Conservation (phyloP, 92 coral and sea anemone species). For the Porites divaricata region DNA sequence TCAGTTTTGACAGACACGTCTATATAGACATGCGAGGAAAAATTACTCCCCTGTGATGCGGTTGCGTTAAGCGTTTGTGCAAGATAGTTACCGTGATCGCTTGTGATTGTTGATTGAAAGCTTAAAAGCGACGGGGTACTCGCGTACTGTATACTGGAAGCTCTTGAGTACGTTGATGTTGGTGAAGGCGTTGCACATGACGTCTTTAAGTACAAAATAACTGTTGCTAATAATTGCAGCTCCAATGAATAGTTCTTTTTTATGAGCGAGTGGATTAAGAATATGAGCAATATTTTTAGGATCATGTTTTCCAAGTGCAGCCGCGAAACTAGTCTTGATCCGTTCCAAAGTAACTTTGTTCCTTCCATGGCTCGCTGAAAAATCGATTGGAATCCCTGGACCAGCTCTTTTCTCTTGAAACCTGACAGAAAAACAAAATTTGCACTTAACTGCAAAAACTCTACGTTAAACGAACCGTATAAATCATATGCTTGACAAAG, state of each 20-base stretch:
- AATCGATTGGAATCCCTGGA: conserved; percentile 5
- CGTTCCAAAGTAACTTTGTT: conserved; percentile 3
- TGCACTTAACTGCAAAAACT: no score
- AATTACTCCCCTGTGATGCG: not conserved
- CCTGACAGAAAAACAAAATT: not conserved
- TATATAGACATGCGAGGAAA: conserved; percentile 4
- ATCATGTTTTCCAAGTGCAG: conserved; percentile 14
- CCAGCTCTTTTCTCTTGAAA: not conserved
- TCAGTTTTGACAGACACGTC: not conserved
- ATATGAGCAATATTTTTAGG: conserved; percentile 18
- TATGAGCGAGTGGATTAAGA: conserved; percentile 31
- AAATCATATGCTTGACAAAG: no score
- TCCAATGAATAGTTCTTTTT: conserved; percentile 22
- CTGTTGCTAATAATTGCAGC: conserved; percentile 30
- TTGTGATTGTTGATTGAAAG: conserved; percentile 10
- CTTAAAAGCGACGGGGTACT: conserved; percentile 6
- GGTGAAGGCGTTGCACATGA: conserved; percentile 21
- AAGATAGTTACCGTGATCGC: not conserved
- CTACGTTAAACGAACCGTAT: no score
- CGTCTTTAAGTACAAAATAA: conserved; percentile 19
- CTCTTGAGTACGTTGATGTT: not conserved
- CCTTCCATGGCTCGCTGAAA: conserved; percentile 9
- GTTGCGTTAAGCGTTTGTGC: conserved; percentile 13
- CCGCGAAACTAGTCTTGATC: conserved; percentile 18
- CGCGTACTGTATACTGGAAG: not conserved